Conservation (phyloP, 2,797 vertebrate species). For the Tadarida brasiliensis region DNA sequence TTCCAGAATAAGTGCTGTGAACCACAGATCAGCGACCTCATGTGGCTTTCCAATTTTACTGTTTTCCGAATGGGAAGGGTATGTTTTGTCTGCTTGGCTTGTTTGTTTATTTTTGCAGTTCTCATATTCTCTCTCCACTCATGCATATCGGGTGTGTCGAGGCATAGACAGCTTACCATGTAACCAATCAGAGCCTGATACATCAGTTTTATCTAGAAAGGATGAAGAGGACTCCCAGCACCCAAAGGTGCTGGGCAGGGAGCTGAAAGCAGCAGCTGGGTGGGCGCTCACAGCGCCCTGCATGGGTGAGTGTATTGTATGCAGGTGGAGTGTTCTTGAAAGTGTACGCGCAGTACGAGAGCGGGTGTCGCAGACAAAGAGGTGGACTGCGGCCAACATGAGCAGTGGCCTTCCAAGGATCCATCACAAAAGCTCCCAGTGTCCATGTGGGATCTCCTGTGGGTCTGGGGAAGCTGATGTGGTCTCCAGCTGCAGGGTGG, state of each 20-base stretch:
- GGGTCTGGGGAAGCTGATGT: not conserved
- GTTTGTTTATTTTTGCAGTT: not conserved
- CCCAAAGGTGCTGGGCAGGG: not conserved
- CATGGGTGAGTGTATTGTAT: not conserved
- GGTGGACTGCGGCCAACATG: not conserved
- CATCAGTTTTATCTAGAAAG: not conserved
- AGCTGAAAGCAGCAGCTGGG: not conserved
- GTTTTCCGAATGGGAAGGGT: not conserved
- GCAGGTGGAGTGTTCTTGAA: not conserved
- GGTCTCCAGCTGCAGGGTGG: not conserved
- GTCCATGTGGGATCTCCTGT: not conserved
- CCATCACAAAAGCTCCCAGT: not conserved
- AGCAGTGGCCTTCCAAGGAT: not conserved
- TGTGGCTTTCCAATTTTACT: not conserved
- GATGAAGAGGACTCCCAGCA: not conserved
- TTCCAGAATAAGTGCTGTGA: not conserved
- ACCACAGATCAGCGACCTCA: no score
- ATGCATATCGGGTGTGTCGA: not conserved
- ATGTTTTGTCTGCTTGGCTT: not conserved
- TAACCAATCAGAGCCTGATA: not conserved
- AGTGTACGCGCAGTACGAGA: not conserved
- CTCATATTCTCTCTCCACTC: not conserved
- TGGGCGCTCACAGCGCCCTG: not conserved
- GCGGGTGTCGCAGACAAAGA: not conserved
- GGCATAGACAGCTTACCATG: not conserved